These are phyloP conservation scores for Caenorhabditis briggsae DNA, from an alignment of 1,140 invertebrate species.

Conservation along the genomic window DNA sequence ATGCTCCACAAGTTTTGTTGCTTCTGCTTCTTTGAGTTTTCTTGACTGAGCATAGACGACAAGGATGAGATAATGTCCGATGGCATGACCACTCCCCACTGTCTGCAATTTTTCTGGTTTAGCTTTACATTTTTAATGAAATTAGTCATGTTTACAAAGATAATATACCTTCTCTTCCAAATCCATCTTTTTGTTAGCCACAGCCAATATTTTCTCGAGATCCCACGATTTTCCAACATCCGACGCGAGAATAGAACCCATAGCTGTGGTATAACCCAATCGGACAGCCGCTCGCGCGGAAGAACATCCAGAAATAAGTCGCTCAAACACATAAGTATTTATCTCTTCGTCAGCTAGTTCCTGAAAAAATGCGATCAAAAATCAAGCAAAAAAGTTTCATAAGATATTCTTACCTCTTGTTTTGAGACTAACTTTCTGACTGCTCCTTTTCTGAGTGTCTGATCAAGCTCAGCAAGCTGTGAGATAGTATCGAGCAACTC, in stretches of 20 bases:
- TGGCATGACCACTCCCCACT: constrained; percentile 17
- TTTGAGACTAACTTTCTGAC: background rate
- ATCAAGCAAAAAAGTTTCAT: background rate
- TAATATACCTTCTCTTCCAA: constrained; percentile 18
- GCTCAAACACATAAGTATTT: constrained; percentile 13
- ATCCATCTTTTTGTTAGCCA: constrained; percentile 33
- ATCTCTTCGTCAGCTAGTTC: constrained; percentile 1
- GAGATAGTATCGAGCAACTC: constrained; percentile 8
- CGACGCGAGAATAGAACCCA: constrained; percentile 8
- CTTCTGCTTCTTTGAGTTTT: constrained; percentile 26
- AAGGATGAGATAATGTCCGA: constrained; percentile 20
- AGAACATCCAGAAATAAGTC: constrained; percentile 46
- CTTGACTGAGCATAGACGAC: constrained; percentile 4
- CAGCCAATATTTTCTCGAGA: constrained; percentile 23
- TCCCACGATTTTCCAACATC: constrained; percentile 7
- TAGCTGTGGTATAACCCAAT: constrained; percentile 13
- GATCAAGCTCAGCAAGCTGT: constrained; percentile 35
- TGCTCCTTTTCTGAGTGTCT: constrained; percentile 4
- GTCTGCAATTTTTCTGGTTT: background rate
- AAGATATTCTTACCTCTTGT: background rate
- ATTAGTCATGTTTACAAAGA: too few relatives aligned
- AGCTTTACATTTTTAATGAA: too few relatives aligned
- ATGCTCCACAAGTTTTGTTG: background rate
- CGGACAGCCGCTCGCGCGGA: constrained; percentile 8
- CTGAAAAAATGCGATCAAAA: background rate